Evolutionary conservation across 2,888 invertebrate genomes (phyloP).

Genomic region (Zaprionus lineosus): DNA sequence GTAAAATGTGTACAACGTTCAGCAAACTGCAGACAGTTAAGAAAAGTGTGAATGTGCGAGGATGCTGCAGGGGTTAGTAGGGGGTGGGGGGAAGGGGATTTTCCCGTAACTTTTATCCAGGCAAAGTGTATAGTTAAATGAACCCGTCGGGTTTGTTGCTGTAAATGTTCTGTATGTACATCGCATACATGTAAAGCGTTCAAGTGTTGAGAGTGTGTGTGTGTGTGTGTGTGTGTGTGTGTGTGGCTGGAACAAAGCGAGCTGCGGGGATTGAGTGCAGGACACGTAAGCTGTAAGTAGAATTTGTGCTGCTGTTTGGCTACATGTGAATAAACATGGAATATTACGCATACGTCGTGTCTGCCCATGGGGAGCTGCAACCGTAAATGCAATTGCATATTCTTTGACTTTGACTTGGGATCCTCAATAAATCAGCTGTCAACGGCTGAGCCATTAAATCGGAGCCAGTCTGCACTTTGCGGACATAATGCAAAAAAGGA

Average conservation of each 20-base stretch:
- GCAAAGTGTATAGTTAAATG: too few relatives aligned
- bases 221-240: conserved; percentile 30
- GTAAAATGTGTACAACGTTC: too few relatives aligned
- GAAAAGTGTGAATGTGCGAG: too few relatives aligned
- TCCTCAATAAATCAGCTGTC: conserved; percentile 59
- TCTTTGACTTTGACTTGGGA: conserved; percentile 30
- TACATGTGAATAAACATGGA: conserved; percentile 38
- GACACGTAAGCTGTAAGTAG: conserved; percentile 3
- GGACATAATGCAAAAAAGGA: conserved; percentile 37
- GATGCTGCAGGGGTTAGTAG: too few relatives aligned
- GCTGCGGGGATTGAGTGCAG: not conserved
- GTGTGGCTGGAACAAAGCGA: too few relatives aligned
- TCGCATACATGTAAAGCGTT: too few relatives aligned
- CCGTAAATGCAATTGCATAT: conserved; percentile 3
- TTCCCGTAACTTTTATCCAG: too few relatives aligned
- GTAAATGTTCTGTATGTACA: too few relatives aligned
- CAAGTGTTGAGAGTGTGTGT: conserved; percentile 38
- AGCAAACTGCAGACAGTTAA: too few relatives aligned
- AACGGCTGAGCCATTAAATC: conserved; percentile 61
- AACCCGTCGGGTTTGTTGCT: too few relatives aligned
- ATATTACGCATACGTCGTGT: conserved; percentile 49
- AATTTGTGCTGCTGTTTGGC: conserved; percentile 9
- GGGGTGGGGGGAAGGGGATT: too few relatives aligned
- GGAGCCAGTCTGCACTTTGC: conserved; percentile 34
- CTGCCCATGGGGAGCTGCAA: conserved; percentile 7